Evolutionary conservation across 2,888 invertebrate species (phyloP), one percentile per base, ranked within the genome.

Genomic region (Clunio marinus): DNA sequence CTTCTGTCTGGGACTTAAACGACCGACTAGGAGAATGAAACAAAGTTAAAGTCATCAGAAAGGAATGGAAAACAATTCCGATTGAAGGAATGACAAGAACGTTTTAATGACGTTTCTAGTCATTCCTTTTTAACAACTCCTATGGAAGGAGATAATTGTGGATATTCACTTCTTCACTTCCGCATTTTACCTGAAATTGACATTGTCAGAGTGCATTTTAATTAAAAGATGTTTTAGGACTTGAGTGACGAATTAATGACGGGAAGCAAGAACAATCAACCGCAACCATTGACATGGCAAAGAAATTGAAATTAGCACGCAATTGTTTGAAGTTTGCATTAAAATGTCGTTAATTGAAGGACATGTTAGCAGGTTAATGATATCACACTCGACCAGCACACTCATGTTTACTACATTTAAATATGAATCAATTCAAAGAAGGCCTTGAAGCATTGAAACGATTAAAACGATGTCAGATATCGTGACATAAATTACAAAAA

Each of bases 201-300:
- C n/a, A 7, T 27, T 32, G 4, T 25, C 27, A 63, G 45, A 63
- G 62, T 63, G 62, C 24, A 63, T 63, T 63, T 63, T 63, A 63
- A 63, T 55, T 51, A 57, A 57, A 57, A 57, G 57, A 20, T 4
- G 57, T 25, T 27, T 22, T 51, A 3, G n/a, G 4, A 13, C 3
- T 7, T 27, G 27, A 57, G 25, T 57, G 57, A 57, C 57, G 27
- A 24, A 20, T 57, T 22, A 27, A 25, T 27, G 57, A 57, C 27
- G 57, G 57, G 57, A 57, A 27, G 27, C n/a, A 25, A 57, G 32
- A 10, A 32, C 4, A 32, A 32, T 4, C 4, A 10, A 32, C 5
- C 24, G 46, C 45, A 51, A 46, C n/a, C 27, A 66, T 66, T 66
- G 63, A 65, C 63, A 65, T 65, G 27, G 41, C 62, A 35, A 62